phyloP scores from a whole-genome alignment of 2,888 invertebrate genomes.

The Notodonta dromedarius region DNA sequence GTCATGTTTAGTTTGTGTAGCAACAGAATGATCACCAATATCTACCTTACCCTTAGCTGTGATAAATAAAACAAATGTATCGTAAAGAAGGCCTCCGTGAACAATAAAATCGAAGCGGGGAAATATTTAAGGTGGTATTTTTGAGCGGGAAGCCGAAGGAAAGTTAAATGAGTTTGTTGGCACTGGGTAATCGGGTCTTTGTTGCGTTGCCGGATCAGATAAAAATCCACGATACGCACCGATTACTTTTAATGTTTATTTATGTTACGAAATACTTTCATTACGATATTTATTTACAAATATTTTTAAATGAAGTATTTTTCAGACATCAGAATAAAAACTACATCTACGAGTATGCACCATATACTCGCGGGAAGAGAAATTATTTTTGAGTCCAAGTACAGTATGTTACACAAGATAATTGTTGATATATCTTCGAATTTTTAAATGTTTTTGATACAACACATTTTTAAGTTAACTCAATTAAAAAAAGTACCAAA shows the following conservation, averaged over 20 bases:
- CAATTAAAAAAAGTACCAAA: neutral
- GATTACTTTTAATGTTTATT: slow-evolving; percentile 40
- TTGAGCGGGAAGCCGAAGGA: slow-evolving; percentile 66
- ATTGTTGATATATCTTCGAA: too few species aligned
- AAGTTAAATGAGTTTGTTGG: slow-evolving; percentile 83
- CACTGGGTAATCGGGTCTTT: slow-evolving; percentile 68
- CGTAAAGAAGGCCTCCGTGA: slow-evolving; percentile 64
- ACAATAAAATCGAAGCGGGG: slow-evolving; percentile 77
- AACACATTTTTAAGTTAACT: too few species aligned
- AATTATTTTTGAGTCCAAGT: too few species aligned
- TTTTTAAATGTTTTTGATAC: too few species aligned
- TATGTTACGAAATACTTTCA: slow-evolving; percentile 28
- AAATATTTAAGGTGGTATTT: slow-evolving; percentile 72
- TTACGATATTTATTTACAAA: neutral
- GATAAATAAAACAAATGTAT: slow-evolving; percentile 77
- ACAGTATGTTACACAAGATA: too few species aligned
- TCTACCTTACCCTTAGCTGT: slow-evolving; percentile 62
- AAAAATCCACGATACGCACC: slow-evolving; percentile 62
- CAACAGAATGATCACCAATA: neutral
- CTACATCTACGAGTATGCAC: too few species aligned
- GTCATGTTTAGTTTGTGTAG: too few species aligned
- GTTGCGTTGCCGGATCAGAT: slow-evolving; percentile 74
- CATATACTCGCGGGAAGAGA: too few species aligned
- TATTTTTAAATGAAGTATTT: too few species aligned
- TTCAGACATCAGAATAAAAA: too few species aligned